These are phyloP conservation scores for Diloba caeruleocephala DNA, from an alignment of 2,888 invertebrate species.

Conservation along the genomic window DNA sequence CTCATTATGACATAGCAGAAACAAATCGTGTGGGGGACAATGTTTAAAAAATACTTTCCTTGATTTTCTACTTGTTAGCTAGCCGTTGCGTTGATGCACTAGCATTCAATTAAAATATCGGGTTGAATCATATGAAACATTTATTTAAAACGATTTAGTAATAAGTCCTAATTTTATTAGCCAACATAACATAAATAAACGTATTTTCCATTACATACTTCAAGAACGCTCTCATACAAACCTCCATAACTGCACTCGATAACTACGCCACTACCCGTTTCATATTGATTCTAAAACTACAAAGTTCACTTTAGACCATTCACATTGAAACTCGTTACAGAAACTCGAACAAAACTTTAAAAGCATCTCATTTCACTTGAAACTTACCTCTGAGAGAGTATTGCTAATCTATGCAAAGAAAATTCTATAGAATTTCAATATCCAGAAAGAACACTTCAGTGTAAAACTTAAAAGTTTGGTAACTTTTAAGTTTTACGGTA, in stretches of 20 bases:
- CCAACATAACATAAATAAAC: no score
- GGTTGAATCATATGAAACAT: no score
- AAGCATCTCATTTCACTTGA: slow-evolving; percentile 50
- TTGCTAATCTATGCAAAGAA: slow-evolving; percentile 62
- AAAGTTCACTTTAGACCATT: slow-evolving; percentile 51
- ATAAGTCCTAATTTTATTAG: no score
- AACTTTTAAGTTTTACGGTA: slow-evolving; percentile 26
- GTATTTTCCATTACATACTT: slow-evolving; percentile 2
- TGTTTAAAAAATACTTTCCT: no score
- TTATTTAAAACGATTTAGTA: no score
- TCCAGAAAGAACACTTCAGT: slow-evolving; percentile 42
- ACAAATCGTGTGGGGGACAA: no score
- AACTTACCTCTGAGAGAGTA: slow-evolving; percentile 51
- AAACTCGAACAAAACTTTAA: slow-evolving; percentile 50
- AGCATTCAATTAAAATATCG: no score
- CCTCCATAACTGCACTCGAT: slow-evolving; percentile 12
- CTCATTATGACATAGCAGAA: no score
- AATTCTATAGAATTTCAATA: slow-evolving; percentile 65
- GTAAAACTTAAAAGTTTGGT: slow-evolving; percentile 21
- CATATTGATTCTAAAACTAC: slow-evolving; percentile 44
- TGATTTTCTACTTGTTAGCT: no score
- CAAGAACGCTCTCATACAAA: slow-evolving; percentile 1
- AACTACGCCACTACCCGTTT: slow-evolving; percentile 19
- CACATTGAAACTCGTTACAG: slow-evolving; percentile 56
- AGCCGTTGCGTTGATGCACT: no score